These are phyloP conservation scores for Crotophaga sulcirostris DNA, from an alignment of 2,113 vertebrate genomes.

Conservation along the genomic window DNA sequence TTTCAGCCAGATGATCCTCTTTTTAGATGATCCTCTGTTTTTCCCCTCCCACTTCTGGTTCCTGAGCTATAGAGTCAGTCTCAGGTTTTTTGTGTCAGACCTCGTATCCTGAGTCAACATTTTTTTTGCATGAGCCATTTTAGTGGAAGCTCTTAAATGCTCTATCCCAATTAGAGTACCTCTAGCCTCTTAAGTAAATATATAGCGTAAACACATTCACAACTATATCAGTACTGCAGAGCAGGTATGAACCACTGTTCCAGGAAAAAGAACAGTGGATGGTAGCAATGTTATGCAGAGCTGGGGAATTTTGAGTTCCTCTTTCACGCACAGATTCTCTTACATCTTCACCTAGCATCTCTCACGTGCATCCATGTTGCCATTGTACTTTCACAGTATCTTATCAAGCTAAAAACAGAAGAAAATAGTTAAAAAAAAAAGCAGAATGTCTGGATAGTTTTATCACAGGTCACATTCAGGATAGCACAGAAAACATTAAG, in stretches of 20 bases:
- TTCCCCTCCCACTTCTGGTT: too few relatives aligned
- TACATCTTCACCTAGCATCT: neutral
- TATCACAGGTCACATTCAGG: neutral
- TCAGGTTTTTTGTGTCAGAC: too few relatives aligned
- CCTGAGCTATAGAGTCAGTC: too few relatives aligned
- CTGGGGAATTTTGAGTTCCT: neutral
- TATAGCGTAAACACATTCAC: neutral
- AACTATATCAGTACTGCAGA: neutral
- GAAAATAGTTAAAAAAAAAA: neutral
- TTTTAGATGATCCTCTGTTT: neutral
- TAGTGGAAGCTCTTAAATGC: neutral
- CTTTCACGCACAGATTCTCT: neutral
- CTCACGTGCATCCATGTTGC: fast-evolving
- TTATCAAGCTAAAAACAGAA: neutral
- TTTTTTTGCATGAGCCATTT: neutral
- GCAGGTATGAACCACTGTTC: neutral
- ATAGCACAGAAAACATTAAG: neutral
- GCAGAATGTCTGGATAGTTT: neutral
- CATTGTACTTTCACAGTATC: neutral
- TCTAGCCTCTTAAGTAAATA: neutral
- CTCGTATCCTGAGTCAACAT: neutral
- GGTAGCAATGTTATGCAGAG: neutral
- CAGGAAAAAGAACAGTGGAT: neutral
- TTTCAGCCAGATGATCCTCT: neutral
- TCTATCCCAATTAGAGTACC: neutral